Evolutionary conservation across 2,888 invertebrate species (phyloP).

Genomic region (Sepioteuthis lessoniana): DNA sequence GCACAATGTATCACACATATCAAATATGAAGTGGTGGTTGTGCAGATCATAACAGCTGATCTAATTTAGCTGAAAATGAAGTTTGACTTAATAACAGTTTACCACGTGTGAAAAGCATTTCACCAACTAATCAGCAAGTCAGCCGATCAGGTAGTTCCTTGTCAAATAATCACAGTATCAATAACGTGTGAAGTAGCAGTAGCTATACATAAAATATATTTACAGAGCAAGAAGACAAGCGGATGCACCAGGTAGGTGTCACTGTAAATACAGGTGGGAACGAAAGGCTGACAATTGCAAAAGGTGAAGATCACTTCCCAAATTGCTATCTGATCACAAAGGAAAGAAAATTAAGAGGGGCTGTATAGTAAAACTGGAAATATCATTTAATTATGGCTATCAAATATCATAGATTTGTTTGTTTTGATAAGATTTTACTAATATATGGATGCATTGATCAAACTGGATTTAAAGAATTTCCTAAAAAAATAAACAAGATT

Average conservation of each 20-base stretch:
- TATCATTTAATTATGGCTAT: background rate
- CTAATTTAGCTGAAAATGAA: background rate
- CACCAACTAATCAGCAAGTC: background rate
- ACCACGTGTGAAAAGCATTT: background rate
- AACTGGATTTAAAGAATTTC: too few species aligned
- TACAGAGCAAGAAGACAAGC: background rate
- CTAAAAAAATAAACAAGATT: too few species aligned
- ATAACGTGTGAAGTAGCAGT: background rate
- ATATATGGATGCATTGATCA: background rate
- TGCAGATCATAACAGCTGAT: background rate
- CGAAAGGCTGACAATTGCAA: too few species aligned
- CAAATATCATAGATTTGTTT: background rate
- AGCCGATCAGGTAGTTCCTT: conserved; percentile 33
- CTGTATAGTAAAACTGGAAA: background rate
- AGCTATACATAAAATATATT: background rate
- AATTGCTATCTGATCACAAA: background rate
- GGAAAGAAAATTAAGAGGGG: background rate
- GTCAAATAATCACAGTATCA: conserved; percentile 10
- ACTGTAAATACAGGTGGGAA: background rate
- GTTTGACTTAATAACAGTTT: conserved; percentile 17
- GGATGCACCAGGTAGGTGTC: background rate
- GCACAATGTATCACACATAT: background rate
- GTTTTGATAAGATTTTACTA: background rate
- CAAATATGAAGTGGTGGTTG: background rate
- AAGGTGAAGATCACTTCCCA: background rate